Percentiles rank a stretch among this genome's conserved stretches.
Conservation (phyloP, 2,113 vertebrate species). For the Murina feae region DNA sequence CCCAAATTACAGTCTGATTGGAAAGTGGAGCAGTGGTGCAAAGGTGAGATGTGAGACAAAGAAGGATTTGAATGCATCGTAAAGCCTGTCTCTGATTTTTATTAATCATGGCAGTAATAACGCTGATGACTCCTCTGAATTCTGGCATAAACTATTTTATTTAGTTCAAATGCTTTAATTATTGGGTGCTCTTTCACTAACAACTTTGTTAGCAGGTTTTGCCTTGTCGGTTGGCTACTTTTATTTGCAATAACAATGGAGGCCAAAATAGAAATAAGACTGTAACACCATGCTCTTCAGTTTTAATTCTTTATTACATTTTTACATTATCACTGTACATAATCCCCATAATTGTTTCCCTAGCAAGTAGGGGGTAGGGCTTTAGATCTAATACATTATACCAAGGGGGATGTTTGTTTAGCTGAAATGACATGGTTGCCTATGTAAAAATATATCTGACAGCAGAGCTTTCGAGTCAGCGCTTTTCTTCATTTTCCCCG, state of each 20-base stretch:
- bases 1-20: constrained; percentile 81
- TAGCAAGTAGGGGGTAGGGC: constrained; percentile 82
- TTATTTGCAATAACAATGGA: constrained; percentile 80
- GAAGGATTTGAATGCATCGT: constrained; percentile 78
- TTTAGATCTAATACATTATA: constrained; percentile 86
- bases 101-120: constrained; percentile 81
- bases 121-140: constrained; percentile 76
- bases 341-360: constrained; percentile 88
- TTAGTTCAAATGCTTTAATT: constrained; percentile 81
- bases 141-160: constrained; percentile 71
- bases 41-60: constrained; percentile 82
- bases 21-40: constrained; percentile 77
- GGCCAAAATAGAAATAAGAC: constrained; percentile 78
- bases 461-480: constrained; percentile 96
- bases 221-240: constrained; percentile 78
- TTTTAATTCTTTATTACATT: constrained; percentile 87
- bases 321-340: constrained; percentile 84
- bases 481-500: constrained; percentile 94
- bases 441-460: constrained; percentile 98
- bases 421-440: constrained; percentile 94
- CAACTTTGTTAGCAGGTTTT: constrained; percentile 78
- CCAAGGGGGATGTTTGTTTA: constrained; percentile 88
- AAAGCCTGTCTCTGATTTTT: constrained; percentile 78
- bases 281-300: constrained; percentile 77
- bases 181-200: constrained; percentile 75